Evolutionary conservation across 2,797 vertebrate genomes (phyloP), one percentile per base, ranked within the genome.

Genomic region (Hoplostethus mediterraneus): DNA sequence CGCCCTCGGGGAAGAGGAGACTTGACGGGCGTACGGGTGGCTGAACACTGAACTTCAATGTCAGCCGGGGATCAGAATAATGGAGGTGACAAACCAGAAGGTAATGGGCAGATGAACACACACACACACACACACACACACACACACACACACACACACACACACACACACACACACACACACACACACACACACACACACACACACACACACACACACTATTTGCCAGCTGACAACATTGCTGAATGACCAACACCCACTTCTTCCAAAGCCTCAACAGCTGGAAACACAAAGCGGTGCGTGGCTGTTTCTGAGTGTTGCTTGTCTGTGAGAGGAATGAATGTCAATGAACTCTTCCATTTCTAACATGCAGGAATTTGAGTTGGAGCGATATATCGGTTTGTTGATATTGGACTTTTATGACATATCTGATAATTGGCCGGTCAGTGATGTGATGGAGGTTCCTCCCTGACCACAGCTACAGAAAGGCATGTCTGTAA

Each of bases 31-130:
- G 66, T 80, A 81, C 74, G 48, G 79, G 76, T 53, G 31, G 74
- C 88, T 81, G 55, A 77, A 86, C 87, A 87, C 86, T 80, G 56
- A 92, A 90, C 87, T 88, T 90, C 89, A 90, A 95, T 95, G 94
- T 95, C 94, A 88, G 90, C 89, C 73, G 87, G 87, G 81, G 87
- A 89, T 54, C 82, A 89, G 76, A 87, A 82, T 89, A 86, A 86
- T 88, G 91, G 72, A 85, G 83, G 85, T 73, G 90, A 92, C 86
- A 85, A 83, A 87, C 68, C 76, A 80, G 83, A 90, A 94, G 94
- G 94, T 95, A 94, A 84, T 13, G 54, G 53, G 5, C 54, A 36
- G 13, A n/a, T 30, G n/a, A 4, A 60, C 63, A 49, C 70, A 63
- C 63, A 67, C 17, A 31, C 65, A 42, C 25, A 52, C 31, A 21